These are phyloP conservation scores for Brachymystax lenok DNA, from an alignment of 2,797 vertebrate genomes.

Conservation along the genomic window DNA sequence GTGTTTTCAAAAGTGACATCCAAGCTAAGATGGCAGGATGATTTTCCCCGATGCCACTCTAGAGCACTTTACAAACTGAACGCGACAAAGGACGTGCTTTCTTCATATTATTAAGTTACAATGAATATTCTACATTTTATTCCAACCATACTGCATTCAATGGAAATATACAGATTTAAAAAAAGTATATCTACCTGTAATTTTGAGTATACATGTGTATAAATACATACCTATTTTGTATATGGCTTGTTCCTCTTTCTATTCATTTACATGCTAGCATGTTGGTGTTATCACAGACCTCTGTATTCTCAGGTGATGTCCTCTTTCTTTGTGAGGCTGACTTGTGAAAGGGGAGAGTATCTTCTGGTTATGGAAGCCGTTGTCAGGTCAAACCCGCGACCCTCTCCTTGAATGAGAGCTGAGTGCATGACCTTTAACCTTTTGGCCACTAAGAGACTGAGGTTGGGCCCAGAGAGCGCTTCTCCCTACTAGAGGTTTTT, in stretches of 20 bases:
- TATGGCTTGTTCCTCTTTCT: slow-evolving; percentile 69
- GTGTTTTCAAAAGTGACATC: slow-evolving; percentile 38
- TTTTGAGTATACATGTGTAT: slow-evolving; percentile 67
- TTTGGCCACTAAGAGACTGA: slow-evolving; percentile 14
- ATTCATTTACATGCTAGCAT: slow-evolving; percentile 66
- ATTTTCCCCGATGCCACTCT: slow-evolving; percentile 42
- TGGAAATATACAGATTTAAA: slow-evolving; percentile 61
- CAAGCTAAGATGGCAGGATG: slow-evolving; percentile 30
- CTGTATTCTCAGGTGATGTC: slow-evolving; percentile 74
- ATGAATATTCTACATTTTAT: slow-evolving; percentile 56
- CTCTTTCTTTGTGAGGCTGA: slow-evolving; percentile 33
- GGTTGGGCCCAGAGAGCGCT: slow-evolving; percentile 10
- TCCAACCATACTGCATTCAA: slow-evolving; percentile 57
- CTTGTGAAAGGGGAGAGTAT: slow-evolving; percentile 32
- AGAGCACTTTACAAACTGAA: slow-evolving; percentile 75
- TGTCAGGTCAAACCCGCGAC: slow-evolving; percentile 15
- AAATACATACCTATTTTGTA: slow-evolving; percentile 77
- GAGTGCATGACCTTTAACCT: slow-evolving; percentile 1
- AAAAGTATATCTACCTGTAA: slow-evolving; percentile 44
- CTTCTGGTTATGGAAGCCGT: slow-evolving; percentile 5
- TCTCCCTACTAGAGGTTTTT: background rate
- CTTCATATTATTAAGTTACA: slow-evolving; percentile 41
- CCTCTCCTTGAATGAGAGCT: slow-evolving; percentile 14
- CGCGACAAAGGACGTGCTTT: slow-evolving; percentile 60
- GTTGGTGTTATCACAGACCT: slow-evolving; percentile 65